phyloP scores from a whole-genome alignment of 2,113 vertebrate genomes.

The Parus major region DNA sequence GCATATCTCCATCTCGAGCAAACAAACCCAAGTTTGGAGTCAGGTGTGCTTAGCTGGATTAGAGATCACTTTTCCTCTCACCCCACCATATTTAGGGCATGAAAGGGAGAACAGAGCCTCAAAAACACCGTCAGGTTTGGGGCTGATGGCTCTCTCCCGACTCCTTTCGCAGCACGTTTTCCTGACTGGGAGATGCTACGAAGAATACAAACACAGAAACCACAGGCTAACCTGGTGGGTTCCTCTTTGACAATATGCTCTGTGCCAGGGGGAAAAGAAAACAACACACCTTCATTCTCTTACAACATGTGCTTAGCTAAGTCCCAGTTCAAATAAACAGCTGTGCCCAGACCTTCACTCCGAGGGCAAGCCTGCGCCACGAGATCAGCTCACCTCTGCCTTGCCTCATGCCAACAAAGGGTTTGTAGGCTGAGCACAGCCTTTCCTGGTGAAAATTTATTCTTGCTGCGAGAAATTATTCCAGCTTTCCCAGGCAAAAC shows the following conservation, averaged over 20 bases:
- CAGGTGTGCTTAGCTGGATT: background rate
- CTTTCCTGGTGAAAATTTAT: background rate
- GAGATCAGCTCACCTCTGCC: background rate
- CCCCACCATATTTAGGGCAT: background rate
- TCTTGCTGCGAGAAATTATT: background rate
- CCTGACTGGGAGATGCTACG: background rate
- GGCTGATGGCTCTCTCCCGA: background rate
- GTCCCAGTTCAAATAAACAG: background rate
- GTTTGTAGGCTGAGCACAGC: background rate
- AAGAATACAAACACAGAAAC: background rate
- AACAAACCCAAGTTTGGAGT: background rate
- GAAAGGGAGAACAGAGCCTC: background rate
- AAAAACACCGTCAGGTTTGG: background rate
- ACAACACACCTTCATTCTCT: background rate
- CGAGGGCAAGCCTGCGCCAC: background rate
- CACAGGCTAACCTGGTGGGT: background rate
- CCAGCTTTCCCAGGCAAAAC: background rate
- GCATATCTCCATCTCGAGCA: background rate
- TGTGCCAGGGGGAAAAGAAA: background rate
- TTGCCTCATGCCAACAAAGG: background rate
- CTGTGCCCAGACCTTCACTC: conserved; percentile 1
- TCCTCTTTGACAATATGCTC: background rate
- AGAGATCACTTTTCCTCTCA: background rate
- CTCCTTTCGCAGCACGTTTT: background rate
- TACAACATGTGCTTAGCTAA: background rate